phyloP scores from a whole-genome alignment of 2,888 invertebrate species.

The Tryphoninae sp. region DNA sequence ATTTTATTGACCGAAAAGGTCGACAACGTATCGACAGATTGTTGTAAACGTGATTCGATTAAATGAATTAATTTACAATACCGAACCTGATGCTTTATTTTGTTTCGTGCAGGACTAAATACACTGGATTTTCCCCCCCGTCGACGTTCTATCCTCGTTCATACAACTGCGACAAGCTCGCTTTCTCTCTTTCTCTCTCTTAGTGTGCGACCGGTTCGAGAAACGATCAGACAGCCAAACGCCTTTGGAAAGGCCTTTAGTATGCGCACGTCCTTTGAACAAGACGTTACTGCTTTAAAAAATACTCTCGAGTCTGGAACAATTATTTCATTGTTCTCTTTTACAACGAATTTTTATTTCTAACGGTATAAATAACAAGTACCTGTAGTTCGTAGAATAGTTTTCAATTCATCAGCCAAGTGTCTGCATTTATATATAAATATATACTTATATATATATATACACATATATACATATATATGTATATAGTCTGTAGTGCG shows the following conservation, averaged over 20 bases:
- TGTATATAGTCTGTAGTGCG: not conserved
- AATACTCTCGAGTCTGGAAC: not conserved
- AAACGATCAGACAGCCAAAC: constrained; percentile 25
- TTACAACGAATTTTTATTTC: not conserved
- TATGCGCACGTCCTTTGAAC: constrained; percentile 53
- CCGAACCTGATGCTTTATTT: not conserved
- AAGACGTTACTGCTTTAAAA: constrained; percentile 7
- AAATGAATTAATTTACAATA: constrained; percentile 5
- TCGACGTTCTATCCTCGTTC: constrained; percentile 22
- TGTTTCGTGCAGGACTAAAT: not conserved
- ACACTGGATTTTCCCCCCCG: not conserved
- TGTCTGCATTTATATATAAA: not conserved
- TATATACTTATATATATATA: no score
- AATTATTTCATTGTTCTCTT: not conserved
- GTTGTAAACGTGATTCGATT: not conserved
- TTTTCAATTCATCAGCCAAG: not conserved
- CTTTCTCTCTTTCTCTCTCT: constrained; percentile 1
- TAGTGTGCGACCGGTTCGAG: constrained; percentile 25
- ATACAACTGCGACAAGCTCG: constrained; percentile 21
- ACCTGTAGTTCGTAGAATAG: no score
- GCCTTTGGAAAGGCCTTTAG: constrained; percentile 44
- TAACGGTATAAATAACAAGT: not conserved
- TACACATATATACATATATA: not conserved
- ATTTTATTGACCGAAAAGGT: not conserved
- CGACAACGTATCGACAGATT: not conserved